Evolutionary conservation across 2,888 invertebrate species (phyloP).

Genomic region (Catocala nupta): DNA sequence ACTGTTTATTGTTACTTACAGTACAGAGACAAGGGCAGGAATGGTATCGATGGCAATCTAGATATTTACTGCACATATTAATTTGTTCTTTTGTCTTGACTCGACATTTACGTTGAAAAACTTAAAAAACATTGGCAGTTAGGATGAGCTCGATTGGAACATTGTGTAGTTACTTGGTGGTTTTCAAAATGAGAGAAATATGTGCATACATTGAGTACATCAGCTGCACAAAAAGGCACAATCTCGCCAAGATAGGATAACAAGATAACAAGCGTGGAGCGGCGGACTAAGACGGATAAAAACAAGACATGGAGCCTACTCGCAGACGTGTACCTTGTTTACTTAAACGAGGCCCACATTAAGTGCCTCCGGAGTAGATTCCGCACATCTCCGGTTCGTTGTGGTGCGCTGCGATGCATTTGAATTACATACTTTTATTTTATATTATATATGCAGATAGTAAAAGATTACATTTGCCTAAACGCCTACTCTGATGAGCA

Average conservation of each 20-base stretch:
- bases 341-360: constrained; percentile 83
- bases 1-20: constrained; percentile 57
- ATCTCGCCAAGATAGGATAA: constrained; percentile 85
- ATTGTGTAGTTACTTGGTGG: constrained; percentile 50
- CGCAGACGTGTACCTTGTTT: constrained; percentile 82
- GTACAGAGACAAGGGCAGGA: constrained; percentile 29
- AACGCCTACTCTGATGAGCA: too few relatives aligned
- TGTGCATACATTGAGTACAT: constrained; percentile 72
- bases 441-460: too few relatives aligned
- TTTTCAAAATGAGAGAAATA: constrained; percentile 64
- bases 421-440: constrained; percentile 34
- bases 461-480: too few relatives aligned
- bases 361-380: constrained; percentile 62
- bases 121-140: background rate
- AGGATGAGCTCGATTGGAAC: constrained; percentile 29
- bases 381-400: constrained; percentile 47
- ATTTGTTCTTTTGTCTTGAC: too few relatives aligned
- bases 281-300: constrained; percentile 82
- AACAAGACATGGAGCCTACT: constrained; percentile 81
- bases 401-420: constrained; percentile 43
- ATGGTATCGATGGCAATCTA: constrained; percentile 23
- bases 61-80: background rate
- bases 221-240: constrained; percentile 81
- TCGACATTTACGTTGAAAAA: too few relatives aligned
- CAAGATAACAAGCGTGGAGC: constrained; percentile 85